Evolutionary conservation across 2,113 vertebrate species (phyloP), one percentile per base, ranked within the genome.

Genomic region (Misgurnus anguillicaudatus): DNA sequence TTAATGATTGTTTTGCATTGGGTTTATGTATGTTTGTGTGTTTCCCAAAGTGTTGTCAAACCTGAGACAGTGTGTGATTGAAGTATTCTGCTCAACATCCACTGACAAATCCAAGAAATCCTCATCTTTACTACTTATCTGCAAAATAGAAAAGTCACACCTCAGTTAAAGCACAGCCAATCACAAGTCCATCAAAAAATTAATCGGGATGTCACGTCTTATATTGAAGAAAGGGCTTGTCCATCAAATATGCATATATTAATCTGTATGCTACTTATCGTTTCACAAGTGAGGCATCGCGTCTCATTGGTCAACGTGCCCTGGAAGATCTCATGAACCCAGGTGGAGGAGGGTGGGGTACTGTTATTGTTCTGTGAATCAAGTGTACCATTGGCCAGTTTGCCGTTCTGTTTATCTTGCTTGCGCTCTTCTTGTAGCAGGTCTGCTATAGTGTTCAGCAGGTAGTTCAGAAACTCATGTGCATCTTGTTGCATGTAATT

Each of bases 61-160:
- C 97, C 97, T 97, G 88, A 99, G 94, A 89, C 97, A 99, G 90
- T 99, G 97, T 77, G 97, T 98, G 89, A 98, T 99, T 65, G 97
- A 99, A 80, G 97, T 99, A 84, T 98, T 99, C 93, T 99, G 97
- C 86, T 99, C 97, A 82, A 99, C 97, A 65, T 99, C 97, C 82
- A 99, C 97, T 84, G 97, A 99, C 85, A 99, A 95, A 87, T 99
- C 97, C 89, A 99, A 93, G 92, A 99, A 99, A 91, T 99, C 97
- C 94, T 99, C 97, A 90, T 99, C 97, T 95, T 99, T 99, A 90
- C 97, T 99, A 92, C 97, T 99, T 91, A 99, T 97, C 97, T 99
- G 87, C 69, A 86, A 67, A 86, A 55, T 42, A 39, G 70, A 41
- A 58, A 45, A 66, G 58, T 70, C 17, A 45, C 21, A 70, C 36